A percentile compares a stretch with the other conserved stretches of the same genome.
Conservation (phyloP, 2,113 vertebrate species). For the Eira barbara region DNA sequence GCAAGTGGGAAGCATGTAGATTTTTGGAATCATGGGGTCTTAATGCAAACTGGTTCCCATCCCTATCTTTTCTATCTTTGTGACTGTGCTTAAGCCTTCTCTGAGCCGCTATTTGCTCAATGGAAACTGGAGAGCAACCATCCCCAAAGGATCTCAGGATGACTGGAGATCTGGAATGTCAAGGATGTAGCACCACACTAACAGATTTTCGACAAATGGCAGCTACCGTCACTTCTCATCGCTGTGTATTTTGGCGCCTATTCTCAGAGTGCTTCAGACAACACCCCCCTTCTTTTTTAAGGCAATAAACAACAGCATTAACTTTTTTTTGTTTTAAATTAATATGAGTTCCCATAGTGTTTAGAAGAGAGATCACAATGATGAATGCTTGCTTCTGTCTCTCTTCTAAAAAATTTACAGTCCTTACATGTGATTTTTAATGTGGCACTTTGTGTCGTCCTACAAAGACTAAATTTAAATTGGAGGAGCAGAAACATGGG, state of each 20-base stretch:
- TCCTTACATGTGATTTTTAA: constrained; percentile 18
- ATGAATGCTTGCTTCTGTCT: background rate
- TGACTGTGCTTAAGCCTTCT: background rate
- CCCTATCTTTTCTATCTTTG: background rate
- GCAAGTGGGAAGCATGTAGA: background rate
- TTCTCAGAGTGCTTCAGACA: background rate
- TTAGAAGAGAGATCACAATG: constrained; percentile 32
- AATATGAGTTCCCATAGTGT: background rate
- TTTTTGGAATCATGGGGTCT: background rate
- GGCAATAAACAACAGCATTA: background rate
- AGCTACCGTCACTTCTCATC: background rate
- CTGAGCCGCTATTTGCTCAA: background rate
- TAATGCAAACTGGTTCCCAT: background rate
- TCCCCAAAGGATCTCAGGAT: background rate
- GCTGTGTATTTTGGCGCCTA: background rate
- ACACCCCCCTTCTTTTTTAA: background rate
- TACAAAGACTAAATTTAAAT: constrained; percentile 54
- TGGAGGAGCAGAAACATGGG: constrained; percentile 39
- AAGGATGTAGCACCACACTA: background rate
- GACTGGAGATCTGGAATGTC: background rate
- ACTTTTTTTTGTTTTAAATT: background rate
- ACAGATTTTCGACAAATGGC: background rate
- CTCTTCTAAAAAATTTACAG: constrained; percentile 30
- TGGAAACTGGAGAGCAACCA: background rate
- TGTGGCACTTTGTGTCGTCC: background rate